Conservation (phyloP, 2,797 vertebrate genomes). For the Pangasius krempfi region DNA sequence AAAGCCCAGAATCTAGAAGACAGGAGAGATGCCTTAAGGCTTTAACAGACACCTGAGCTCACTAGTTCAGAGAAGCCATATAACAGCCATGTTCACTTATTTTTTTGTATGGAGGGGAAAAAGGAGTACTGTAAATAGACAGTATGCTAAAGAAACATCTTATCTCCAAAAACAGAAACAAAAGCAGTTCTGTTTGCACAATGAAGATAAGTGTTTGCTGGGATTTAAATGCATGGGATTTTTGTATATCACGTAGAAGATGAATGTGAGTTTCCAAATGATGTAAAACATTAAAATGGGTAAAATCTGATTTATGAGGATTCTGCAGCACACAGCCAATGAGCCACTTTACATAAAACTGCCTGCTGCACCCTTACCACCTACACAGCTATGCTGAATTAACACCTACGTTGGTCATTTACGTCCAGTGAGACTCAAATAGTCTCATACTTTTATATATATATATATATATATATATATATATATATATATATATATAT, state of each 20-base stretch:
- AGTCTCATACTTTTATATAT: background rate
- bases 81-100: conserved; percentile 17
- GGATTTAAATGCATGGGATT: conserved; percentile 1
- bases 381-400: conserved; percentile 5
- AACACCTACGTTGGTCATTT: conserved; percentile 16
- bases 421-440: background rate
- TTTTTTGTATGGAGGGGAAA: background rate
- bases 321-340: conserved; percentile 18
- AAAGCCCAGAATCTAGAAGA: background rate
- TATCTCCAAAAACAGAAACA: conserved; percentile 4
- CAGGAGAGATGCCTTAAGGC: background rate
- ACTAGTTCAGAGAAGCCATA: conserved; percentile 13
- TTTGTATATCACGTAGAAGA: background rate
- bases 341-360: conserved; percentile 54
- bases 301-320: conserved; percentile 7
- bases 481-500: background rate
- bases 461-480: background rate
- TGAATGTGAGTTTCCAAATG: background rate
- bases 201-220: conserved; percentile 10
- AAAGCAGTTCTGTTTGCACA: background rate
- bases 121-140: background rate
- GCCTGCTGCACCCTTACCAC: conserved; percentile 15
- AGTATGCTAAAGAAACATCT: background rate
- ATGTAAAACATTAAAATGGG: conserved; percentile 14
- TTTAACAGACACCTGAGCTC: conserved; percentile 6